phyloP scores from a whole-genome alignment of 1,140 invertebrate species.

The Steinernema feltiae region DNA sequence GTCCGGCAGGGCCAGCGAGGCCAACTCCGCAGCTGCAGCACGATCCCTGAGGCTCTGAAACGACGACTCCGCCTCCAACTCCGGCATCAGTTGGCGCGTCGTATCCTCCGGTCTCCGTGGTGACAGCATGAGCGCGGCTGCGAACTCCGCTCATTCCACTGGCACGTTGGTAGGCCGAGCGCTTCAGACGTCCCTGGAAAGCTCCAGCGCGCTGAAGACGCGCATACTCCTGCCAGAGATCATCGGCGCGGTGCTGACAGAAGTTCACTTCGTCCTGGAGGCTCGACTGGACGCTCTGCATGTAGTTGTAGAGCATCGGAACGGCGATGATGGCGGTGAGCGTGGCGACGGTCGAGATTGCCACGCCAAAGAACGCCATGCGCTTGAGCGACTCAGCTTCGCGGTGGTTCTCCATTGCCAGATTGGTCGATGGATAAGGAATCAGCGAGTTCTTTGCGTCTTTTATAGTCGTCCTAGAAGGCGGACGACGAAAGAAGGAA shows the following conservation, averaged over 20 bases:
- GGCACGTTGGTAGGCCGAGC: constrained; percentile 19
- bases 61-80: constrained; percentile 4
- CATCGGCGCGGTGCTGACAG: constrained; percentile 29
- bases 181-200: constrained; percentile 21
- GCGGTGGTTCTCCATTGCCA: constrained; percentile 5
- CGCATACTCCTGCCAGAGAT: constrained; percentile 34
- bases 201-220: neutral
- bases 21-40: constrained; percentile 35
- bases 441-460: too few species aligned
- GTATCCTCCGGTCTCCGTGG: too few species aligned
- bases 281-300: constrained; percentile 34
- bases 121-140: too few species aligned
- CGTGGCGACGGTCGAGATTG: constrained; percentile 33
- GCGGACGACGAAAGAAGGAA: too few species aligned
- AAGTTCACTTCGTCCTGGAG: constrained; percentile 37
- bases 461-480: too few species aligned
- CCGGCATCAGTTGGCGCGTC: too few species aligned
- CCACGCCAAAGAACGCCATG: constrained; percentile 17
- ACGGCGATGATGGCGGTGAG: constrained; percentile 33
- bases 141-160: too few species aligned
- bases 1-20: constrained; percentile 28
- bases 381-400: neutral
- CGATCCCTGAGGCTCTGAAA: constrained; percentile 21
- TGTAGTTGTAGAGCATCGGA: constrained; percentile 40
- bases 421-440: too few species aligned